phyloP scores from a whole-genome alignment of 2,797 vertebrate species.

The Rhodeus uyekii region DNA sequence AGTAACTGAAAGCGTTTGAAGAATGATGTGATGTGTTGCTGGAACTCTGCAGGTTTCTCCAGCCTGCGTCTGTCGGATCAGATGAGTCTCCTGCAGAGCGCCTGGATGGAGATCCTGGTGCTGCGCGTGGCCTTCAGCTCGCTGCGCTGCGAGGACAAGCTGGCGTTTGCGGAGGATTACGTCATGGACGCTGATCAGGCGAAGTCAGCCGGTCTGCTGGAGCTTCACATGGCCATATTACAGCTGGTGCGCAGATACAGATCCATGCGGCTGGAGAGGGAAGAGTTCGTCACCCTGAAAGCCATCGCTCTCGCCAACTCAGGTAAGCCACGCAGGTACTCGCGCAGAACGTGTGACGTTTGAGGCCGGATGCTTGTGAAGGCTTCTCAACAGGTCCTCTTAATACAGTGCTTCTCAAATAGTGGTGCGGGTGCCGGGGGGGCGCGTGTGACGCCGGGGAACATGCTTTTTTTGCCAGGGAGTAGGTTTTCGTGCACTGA shows the following conservation, averaged over 20 bases:
- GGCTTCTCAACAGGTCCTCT: background rate
- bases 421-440: no score
- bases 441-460: no score
- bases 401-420: no score
- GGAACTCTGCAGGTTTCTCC: conserved; percentile 85
- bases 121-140: conserved; percentile 95
- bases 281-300: conserved; percentile 98
- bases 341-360: background rate
- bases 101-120: conserved; percentile 99
- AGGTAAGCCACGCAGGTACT: conserved; percentile 75
- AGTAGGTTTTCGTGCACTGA: no score
- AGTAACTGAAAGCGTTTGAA: no score
- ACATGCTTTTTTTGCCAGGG: no score
- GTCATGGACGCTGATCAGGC: conserved; percentile 98
- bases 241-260: conserved; percentile 97
- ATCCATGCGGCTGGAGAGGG: conserved; percentile 92
- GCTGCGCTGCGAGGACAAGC: conserved; percentile 89
- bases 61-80: conserved; percentile 95
- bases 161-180: conserved; percentile 97
- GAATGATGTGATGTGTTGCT: background rate
- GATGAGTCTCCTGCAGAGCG: conserved; percentile 98
- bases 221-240: conserved; percentile 95
- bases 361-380: background rate
- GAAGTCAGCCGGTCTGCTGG: conserved; percentile 91
- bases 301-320: conserved; percentile 98